Evolutionary conservation across 2,888 invertebrate genomes (phyloP).

Genomic region (Drosophila peninsularis): DNA sequence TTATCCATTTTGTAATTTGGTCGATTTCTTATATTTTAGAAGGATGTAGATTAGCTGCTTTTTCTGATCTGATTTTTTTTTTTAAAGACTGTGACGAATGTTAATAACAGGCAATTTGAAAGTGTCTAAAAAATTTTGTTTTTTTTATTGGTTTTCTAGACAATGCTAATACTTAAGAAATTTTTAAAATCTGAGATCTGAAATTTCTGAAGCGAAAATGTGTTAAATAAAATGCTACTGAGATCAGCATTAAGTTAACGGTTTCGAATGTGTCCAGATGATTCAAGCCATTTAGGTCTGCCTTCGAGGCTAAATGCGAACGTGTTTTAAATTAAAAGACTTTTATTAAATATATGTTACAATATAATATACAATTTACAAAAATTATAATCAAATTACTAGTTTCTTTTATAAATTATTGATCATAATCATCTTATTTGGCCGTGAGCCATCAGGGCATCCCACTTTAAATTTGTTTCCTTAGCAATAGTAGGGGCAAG

Average conservation of each 20-base stretch:
- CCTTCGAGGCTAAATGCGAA: too few relatives aligned
- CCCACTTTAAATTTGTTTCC: background rate
- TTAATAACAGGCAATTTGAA: background rate
- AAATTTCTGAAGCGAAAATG: background rate
- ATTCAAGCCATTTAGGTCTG: background rate
- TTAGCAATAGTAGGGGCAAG: slow-evolving; percentile 15
- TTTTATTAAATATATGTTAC: too few relatives aligned
- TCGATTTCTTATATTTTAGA: background rate
- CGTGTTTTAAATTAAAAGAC: background rate
- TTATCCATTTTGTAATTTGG: slow-evolving; percentile 11
- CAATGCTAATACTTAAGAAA: background rate
- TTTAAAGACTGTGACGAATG: background rate
- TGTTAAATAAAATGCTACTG: slow-evolving; percentile 10
- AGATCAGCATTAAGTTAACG: background rate
- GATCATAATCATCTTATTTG: background rate
- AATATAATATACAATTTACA: slow-evolving; percentile 33
- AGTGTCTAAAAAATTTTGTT: background rate
- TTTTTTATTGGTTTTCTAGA: background rate
- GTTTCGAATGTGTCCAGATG: background rate
- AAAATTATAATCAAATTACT: background rate
- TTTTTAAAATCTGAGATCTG: background rate
- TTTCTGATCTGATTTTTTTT: background rate
- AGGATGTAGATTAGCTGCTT: background rate
- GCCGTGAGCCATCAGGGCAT: background rate
- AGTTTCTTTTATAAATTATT: background rate